Base-by-base conservation (phyloP, 2,888 invertebrate species). In the Agonopterix heracliana region DNA sequence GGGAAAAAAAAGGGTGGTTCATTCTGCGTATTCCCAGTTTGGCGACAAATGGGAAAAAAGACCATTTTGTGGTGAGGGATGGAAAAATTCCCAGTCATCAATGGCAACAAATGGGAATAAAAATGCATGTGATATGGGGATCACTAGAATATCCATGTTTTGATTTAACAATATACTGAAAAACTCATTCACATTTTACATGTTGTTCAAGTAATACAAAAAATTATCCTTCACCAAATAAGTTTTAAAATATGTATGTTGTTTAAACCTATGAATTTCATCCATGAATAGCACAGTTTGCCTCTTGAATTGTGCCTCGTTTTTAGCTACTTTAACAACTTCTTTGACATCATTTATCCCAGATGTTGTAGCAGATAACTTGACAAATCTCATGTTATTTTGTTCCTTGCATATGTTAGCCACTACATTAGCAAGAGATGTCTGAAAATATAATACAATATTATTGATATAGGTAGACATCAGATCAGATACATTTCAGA, bases 241-340 rank as follows among this genome's bases (percentile, higher is more conserved):
- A 26, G 26, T 26, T 26, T 5, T 26, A 3, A 10, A 38, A 38
- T n/a, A 36, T 38, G 38, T 38, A 7, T 26, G 26, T 26, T 26
- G 26, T 26, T 26, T 26, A 38, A 64, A 84, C 88, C 88, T 90
- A 74, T 96, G 96, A 63, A 96, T 95, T 85, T 96, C 95, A 88
- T 96, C 96, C 92, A 96, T 93, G 66, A 96, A 96, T 11, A 96
- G 81, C 34, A 96, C 89, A 14, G 95, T 95, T 60, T 91, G 91
- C 50, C 92, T 89, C 59, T 91, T 91, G 71, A 92, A 93, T 71
- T 91, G 92, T 41, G 89, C 74, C 66, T 95, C 94, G 81, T 93
- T 93, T 68, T 92, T 91, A 4, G 95, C 95, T 17, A 91, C 75
- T 63, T 91, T 91, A 1, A 95, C 90, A 3, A 92, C 89, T 75